phyloP scores from a whole-genome alignment of 1,140 invertebrate species.

The Latrodectus geometricus region DNA sequence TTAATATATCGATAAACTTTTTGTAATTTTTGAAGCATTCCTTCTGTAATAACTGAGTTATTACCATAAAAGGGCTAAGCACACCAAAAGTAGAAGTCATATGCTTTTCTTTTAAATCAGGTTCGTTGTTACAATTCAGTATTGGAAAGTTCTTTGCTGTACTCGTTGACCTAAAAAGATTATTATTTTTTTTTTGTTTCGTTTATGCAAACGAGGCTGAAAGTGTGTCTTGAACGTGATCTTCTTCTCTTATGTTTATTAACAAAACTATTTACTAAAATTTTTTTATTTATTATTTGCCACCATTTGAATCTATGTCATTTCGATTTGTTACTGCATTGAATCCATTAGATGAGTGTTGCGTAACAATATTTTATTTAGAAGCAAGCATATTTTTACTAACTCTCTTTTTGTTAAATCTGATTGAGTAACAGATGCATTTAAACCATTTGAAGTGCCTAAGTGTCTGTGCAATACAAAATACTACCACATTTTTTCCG shows the following conservation, averaged over 20 bases:
- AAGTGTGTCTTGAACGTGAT: conserved; percentile 53
- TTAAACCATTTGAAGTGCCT: too few species aligned
- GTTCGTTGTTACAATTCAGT: background rate
- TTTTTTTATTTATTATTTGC: background rate
- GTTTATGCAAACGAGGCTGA: conserved; percentile 4
- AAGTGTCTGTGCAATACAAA: too few species aligned
- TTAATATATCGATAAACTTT: too few species aligned
- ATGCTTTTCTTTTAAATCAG: too few species aligned
- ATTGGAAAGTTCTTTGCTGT: background rate
- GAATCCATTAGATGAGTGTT: background rate
- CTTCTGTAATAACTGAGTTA: too few species aligned
- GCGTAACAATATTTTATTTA: background rate
- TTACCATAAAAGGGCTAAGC: too few species aligned
- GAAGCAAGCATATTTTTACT: background rate
- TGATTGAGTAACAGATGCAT: too few species aligned
- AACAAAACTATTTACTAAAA: background rate
- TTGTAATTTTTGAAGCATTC: too few species aligned
- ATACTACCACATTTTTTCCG: too few species aligned
- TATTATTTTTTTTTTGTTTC: conserved; percentile 1
- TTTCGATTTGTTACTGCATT: background rate
- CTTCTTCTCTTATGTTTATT: conserved; percentile 20
- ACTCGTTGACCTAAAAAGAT: conserved; percentile 23
- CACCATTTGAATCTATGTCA: background rate
- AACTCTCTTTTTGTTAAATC: background rate
- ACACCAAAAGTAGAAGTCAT: too few species aligned